Base-by-base conservation (phyloP, 2,113 vertebrate species). In the Pithys albifrons region DNA sequence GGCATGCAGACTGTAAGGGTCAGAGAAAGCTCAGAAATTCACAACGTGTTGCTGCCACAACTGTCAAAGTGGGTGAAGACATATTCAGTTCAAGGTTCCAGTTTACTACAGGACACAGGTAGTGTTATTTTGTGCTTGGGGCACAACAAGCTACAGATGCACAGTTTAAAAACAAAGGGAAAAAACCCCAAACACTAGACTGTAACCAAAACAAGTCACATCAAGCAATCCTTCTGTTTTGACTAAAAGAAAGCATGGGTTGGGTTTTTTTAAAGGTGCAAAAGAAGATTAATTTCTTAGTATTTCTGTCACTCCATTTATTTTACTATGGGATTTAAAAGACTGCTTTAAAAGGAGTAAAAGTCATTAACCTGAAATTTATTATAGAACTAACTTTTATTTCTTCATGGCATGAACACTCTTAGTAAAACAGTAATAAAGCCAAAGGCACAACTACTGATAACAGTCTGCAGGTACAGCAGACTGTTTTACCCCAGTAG, bases 1-100 rank as follows among this genome's bases (percentile, higher is more conserved):
- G 5, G 1, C 29, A 25, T 13, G 13, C 3, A 39, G 3, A 17
- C 7, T 22, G 17, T 1, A 6, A 55, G 24, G 33, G 37, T 19
- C 27, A 80, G 55, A 27, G 11, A 72, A 86, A 80, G 57, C 25
- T 37, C 33, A 18, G 25, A 51, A 75, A 88, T n/a, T 45, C 35
- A 28, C 3, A 8, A 19, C 19, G 10, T 28, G 25, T 8, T 81
- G 55, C 43, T 89, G 39, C 39, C 24, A 78, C 41, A 54, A 65
- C 3, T 62, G 39, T 43, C 15, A 23, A 61, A 64, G 19, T 22
- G 12, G 13, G 27, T 39, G 31, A 76, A 74, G 69, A 51, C 45
- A 69, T 12, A 29, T 57, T 28, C 35, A 80, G 39, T 22, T n/a
- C 49, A 55, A 39, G 12, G 23, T 65, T 86, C 46, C 7, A 27